Conservation (phyloP, 1,140 invertebrate genomes). For the Galendromus occidentalis region DNA sequence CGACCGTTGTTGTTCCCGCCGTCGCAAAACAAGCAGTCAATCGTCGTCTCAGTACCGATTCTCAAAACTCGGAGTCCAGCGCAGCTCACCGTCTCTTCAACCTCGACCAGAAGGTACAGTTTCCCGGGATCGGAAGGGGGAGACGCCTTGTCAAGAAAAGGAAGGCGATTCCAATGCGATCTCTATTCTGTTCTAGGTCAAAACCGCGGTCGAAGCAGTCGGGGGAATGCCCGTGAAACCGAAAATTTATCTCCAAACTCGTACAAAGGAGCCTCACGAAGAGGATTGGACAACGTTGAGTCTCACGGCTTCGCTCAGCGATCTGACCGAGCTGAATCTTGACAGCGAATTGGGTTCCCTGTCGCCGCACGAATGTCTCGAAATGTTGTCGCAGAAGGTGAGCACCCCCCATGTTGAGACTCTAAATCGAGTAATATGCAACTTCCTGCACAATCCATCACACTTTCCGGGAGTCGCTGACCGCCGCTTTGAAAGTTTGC, state of each 20-base stretch:
- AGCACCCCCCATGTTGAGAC: too few relatives aligned
- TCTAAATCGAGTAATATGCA: too few relatives aligned
- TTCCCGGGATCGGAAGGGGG: too few relatives aligned
- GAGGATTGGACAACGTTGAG: neutral
- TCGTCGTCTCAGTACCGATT: neutral
- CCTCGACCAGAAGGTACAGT: neutral
- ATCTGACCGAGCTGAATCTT: neutral
- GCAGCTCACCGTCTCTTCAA: neutral
- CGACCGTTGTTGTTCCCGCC: neutral
- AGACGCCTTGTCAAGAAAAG: too few relatives aligned
- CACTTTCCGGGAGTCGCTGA: too few relatives aligned
- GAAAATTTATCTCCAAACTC: neutral
- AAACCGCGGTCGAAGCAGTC: neutral
- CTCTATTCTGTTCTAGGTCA: neutral
- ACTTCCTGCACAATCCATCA: too few relatives aligned
- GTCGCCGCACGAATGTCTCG: neutral
- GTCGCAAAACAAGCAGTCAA: neutral
- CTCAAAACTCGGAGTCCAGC: neutral
- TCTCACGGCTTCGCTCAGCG: neutral
- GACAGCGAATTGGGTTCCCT: neutral
- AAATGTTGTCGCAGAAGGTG: neutral
- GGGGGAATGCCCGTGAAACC: constrained; percentile 1
- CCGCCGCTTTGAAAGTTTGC: too few relatives aligned
- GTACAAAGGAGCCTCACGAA: neutral
- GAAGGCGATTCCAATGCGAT: too few relatives aligned